Conservation (phyloP, 2,797 vertebrate genomes). For the Amblyopsis hoosieri region DNA sequence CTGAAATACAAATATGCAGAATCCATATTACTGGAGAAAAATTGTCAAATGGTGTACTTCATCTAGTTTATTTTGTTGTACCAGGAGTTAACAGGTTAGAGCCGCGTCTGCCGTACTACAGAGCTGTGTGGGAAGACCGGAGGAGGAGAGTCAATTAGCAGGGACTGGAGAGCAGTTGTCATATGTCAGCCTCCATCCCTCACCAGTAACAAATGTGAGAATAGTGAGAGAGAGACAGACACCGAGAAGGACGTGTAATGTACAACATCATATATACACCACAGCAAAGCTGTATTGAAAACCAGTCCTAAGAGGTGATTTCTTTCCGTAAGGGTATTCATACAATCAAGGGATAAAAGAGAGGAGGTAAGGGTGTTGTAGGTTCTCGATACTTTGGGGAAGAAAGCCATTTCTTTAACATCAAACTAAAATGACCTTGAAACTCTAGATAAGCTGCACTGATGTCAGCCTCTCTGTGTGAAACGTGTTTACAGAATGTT, state of each 20-base stretch:
- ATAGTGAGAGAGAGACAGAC: constrained; percentile 85
- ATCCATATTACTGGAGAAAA: constrained; percentile 93
- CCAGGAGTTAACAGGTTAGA: constrained; percentile 81
- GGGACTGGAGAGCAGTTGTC: constrained; percentile 75
- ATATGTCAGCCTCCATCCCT: constrained; percentile 78
- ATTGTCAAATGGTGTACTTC: constrained; percentile 97
- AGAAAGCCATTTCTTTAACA: constrained; percentile 96
- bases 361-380: constrained; percentile 99
- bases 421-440: constrained; percentile 97
- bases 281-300: constrained; percentile 98
- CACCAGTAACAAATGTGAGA: constrained; percentile 80
- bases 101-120: constrained; percentile 76
- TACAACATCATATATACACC: constrained; percentile 99
- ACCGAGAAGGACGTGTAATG: constrained; percentile 93
- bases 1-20: constrained; percentile 99
- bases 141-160: constrained; percentile 70
- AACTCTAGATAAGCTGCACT: constrained; percentile 91
- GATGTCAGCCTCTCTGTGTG: constrained; percentile 76
- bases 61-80: constrained; percentile 87
- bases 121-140: constrained; percentile 76
- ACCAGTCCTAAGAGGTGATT: constrained; percentile 99
- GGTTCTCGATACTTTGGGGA: constrained; percentile 99
- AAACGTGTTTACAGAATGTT: constrained; percentile 92
- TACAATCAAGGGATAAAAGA: constrained; percentile 98
- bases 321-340: constrained; percentile 92